Evolutionary conservation across 2,888 invertebrate genomes (phyloP), one percentile per base, ranked within the genome.

Genomic region (Tinea trinotella): DNA sequence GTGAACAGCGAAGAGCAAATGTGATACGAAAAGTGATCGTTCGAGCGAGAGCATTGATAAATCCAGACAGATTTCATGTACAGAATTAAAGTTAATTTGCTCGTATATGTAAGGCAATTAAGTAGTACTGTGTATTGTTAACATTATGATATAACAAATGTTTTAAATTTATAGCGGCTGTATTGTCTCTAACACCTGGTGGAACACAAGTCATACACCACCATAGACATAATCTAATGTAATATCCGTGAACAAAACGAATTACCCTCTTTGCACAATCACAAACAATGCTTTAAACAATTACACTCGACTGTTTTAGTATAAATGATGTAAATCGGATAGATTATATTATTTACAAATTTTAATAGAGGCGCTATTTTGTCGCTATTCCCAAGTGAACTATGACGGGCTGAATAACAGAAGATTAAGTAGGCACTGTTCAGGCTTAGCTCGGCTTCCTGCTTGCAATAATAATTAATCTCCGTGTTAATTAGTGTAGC

Each of bases 391-490:
- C 50, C 49, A 48, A 53, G 55, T 57, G 56, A 59, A 57, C 57
- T 57, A 58, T 59, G 57, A 57, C 55, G 46, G 46, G 56, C 50
- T 44, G 54, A 56, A 57, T 56, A 61, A 59, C 62, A 62, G 58
- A 60, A 70, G 64, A 68, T 68, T 62, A 64, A 66, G 62, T 60
- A 60, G 59, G 57, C 58, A 57, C 54, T 57, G 58, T 58, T 56
- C 61, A 65, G 63, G 63, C 63, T 66, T 61, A 63, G 59, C 59
- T 56, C 53, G 59, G 64, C 64, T 70, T 67, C 67, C 65, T 67
- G 66, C 67, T 70, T 70, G 71, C 70, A 76, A 72, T 74, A 74
- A 74, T 78, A 78, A 81, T 80, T 80, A 80, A 80, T 80, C 75
- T 74, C 64, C 61, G 59, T 67, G 73, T 77, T 81, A 80, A 80